Percentiles rank a stretch among this genome's conserved stretches.
Evolutionary conservation across 2,888 invertebrate species (phyloP).

Genomic region (Reticulitermes lucifugus): DNA sequence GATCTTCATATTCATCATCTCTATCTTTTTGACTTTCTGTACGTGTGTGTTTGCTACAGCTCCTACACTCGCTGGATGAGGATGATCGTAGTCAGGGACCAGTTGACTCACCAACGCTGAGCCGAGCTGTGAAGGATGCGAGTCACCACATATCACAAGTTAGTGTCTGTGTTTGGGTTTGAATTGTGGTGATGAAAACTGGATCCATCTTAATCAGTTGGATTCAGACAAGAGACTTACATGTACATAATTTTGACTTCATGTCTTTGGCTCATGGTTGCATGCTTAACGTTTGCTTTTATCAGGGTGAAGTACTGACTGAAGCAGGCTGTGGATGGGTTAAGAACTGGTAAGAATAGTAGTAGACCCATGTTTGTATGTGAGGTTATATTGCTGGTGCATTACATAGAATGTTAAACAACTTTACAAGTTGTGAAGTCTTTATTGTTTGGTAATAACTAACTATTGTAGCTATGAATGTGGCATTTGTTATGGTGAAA

Average conservation of each 20-base stretch:
- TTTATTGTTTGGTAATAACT: too few relatives aligned
- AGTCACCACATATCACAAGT: neutral
- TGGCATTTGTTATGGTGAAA: too few relatives aligned
- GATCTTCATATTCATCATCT: too few relatives aligned
- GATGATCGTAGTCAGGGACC: constrained; percentile 68
- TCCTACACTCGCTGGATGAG: constrained; percentile 82
- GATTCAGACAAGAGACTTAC: neutral
- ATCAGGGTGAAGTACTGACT: neutral
- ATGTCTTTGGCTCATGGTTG: neutral
- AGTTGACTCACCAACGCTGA: constrained; percentile 45
- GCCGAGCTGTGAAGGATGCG: constrained; percentile 34
- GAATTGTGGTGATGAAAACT: neutral
- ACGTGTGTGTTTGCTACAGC: constrained; percentile 62
- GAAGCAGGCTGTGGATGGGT: too few relatives aligned
- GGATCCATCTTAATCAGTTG: neutral
- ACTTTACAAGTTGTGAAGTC: too few relatives aligned
- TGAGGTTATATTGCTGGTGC: too few relatives aligned
- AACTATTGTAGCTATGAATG: too few relatives aligned
- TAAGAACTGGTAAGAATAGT: too few relatives aligned
- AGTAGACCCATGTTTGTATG: too few relatives aligned
- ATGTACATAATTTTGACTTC: too few relatives aligned
- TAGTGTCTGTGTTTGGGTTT: neutral
- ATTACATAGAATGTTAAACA: too few relatives aligned
- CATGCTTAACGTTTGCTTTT: neutral
- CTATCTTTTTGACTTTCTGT: too few relatives aligned